Conservation (phyloP, 2,797 vertebrate species). For the Helostoma temminkii region DNA sequence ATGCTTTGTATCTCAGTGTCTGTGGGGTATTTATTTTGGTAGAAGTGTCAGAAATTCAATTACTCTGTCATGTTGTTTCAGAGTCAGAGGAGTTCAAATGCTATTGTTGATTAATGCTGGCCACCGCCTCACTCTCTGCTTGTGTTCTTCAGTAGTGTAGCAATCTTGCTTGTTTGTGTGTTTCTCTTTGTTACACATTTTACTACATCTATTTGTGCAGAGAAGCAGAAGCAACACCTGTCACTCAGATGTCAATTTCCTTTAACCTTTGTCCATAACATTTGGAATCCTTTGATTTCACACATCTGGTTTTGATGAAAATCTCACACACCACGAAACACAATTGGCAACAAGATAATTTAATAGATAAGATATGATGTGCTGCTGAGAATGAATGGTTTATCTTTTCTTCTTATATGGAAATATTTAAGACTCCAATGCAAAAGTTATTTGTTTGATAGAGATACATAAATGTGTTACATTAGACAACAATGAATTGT, state of each 20-base stretch:
- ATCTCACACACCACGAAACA: not conserved
- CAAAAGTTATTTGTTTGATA: no score
- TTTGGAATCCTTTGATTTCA: constrained; percentile 5
- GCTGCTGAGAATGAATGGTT: not conserved
- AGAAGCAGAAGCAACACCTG: not conserved
- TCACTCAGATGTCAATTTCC: constrained; percentile 6
- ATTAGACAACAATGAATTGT: no score
- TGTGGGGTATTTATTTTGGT: constrained; percentile 53
- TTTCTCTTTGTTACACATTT: not conserved
- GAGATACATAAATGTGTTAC: no score
- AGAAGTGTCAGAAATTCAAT: constrained; percentile 57
- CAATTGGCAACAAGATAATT: not conserved
- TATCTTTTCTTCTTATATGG: not conserved
- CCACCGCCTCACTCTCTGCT: not conserved
- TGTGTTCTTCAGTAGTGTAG: not conserved
- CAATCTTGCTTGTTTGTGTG: not conserved
- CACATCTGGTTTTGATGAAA: not conserved
- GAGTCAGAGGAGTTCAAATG: constrained; percentile 18
- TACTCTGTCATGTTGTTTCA: constrained; percentile 56
- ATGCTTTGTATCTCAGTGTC: constrained; percentile 16
- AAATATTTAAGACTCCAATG: no score
- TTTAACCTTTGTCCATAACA: not conserved
- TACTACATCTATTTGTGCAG: not conserved
- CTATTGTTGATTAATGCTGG: constrained; percentile 4
- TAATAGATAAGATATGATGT: not conserved